These are phyloP conservation scores for Odontocolon sp. DNA, from an alignment of 2,888 invertebrate species.

Conservation along the genomic window DNA sequence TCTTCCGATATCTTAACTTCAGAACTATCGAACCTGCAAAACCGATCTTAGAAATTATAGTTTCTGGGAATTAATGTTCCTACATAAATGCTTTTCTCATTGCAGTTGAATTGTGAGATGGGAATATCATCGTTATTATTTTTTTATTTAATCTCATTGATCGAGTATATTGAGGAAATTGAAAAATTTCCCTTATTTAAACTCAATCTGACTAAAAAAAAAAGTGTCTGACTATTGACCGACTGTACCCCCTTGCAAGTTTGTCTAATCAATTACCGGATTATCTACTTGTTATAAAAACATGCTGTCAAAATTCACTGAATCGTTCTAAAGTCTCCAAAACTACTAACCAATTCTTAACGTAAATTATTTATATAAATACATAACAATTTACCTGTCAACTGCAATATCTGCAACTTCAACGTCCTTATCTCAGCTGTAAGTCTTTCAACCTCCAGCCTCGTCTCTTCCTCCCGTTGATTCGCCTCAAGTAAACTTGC, in stretches of 20 bases:
- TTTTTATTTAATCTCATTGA: not conserved
- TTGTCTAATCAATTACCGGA: not conserved
- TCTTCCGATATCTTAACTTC: not conserved
- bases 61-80: too few species aligned
- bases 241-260: not conserved
- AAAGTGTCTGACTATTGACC: not conserved
- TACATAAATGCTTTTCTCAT: not conserved
- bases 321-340: not conserved
- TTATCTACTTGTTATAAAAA: not conserved
- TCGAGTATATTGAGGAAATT: not conserved
- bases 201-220: not conserved
- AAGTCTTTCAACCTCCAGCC: constrained; percentile 84
- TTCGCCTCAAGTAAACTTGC: constrained; percentile 82
- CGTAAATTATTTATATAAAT: not conserved
- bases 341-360: not conserved
- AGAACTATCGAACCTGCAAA: too few species aligned
- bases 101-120: not conserved
- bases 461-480: constrained; percentile 84
- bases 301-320: not conserved
- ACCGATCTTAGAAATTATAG: too few species aligned
- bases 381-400: constrained; percentile 82
- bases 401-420: constrained; percentile 83
- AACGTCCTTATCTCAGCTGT: constrained; percentile 85
- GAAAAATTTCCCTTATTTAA: not conserved
- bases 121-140: too few species aligned